Evolutionary conservation across 2,113 vertebrate genomes (phyloP).

Genomic region (Rafetus swinhoei): DNA sequence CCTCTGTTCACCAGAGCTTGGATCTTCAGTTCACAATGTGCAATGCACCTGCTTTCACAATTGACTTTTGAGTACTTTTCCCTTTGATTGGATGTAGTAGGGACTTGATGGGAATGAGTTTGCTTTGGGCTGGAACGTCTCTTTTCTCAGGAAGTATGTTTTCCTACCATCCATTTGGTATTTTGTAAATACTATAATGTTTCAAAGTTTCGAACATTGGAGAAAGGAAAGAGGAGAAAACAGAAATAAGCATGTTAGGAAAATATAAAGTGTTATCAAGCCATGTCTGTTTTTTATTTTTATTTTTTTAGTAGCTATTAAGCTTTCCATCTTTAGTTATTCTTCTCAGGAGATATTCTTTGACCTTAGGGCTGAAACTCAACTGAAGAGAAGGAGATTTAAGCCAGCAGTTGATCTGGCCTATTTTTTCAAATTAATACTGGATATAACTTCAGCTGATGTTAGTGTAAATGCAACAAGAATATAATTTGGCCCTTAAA

Average conservation of each 20-base stretch:
- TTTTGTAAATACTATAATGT: background rate
- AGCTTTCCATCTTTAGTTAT: background rate
- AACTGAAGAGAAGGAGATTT: constrained; percentile 28
- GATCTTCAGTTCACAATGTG: background rate
- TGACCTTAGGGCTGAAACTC: background rate
- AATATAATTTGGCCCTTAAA: constrained; percentile 35
- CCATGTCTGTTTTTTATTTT: background rate
- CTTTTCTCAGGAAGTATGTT: background rate
- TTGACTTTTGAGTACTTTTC: background rate
- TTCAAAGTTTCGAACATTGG: background rate
- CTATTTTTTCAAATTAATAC: constrained; percentile 37
- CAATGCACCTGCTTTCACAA: background rate
- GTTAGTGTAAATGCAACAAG: background rate
- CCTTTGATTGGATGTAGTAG: background rate
- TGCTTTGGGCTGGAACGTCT: background rate
- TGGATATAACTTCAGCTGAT: constrained; percentile 13
- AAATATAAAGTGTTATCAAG: background rate
- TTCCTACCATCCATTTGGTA: background rate
- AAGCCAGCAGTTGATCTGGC: background rate
- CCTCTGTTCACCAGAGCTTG: background rate
- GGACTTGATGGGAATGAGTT: background rate
- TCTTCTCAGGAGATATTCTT: background rate
- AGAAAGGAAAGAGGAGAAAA: background rate
- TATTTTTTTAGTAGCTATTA: background rate
- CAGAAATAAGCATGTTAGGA: background rate